A percentile compares a stretch with the other conserved stretches of the same genome.
These are phyloP conservation scores for Ibidorhyncha struthersii DNA, from an alignment of 2,113 vertebrate species.

Conservation along the genomic window DNA sequence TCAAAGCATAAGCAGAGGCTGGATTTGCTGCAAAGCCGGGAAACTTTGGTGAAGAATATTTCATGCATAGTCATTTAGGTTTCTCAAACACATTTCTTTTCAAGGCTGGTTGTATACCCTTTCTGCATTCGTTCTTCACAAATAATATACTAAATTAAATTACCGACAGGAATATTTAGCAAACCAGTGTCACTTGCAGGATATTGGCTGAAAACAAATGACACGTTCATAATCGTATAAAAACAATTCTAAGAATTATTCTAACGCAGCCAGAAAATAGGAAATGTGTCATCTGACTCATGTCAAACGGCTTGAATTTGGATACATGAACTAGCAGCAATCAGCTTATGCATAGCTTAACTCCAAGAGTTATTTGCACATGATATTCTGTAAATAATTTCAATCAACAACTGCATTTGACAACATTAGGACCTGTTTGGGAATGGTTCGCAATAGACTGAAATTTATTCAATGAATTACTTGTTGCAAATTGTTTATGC, in stretches of 20 bases:
- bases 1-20: neutral
- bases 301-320: neutral
- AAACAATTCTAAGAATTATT: neutral
- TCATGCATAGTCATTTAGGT: neutral
- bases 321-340: neutral
- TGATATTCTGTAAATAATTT: conserved; percentile 19
- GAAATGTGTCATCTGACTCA: conserved; percentile 7
- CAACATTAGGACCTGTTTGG: neutral
- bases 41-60: neutral
- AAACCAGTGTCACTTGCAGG: neutral
- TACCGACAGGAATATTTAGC: conserved; percentile 14
- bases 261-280: neutral
- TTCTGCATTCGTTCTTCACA: neutral
- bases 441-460: neutral
- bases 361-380: neutral
- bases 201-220: neutral
- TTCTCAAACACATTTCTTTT: neutral
- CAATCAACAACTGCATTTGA: neutral
- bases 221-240: neutral
- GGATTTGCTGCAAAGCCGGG: neutral
- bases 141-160: conserved; percentile 12
- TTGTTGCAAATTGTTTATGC: neutral
- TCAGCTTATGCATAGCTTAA: neutral
- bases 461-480: conserved; percentile 16
- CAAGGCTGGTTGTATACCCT: neutral